These are phyloP conservation scores for Syritta pipiens DNA, from an alignment of 2,888 invertebrate genomes.

Conservation along the genomic window DNA sequence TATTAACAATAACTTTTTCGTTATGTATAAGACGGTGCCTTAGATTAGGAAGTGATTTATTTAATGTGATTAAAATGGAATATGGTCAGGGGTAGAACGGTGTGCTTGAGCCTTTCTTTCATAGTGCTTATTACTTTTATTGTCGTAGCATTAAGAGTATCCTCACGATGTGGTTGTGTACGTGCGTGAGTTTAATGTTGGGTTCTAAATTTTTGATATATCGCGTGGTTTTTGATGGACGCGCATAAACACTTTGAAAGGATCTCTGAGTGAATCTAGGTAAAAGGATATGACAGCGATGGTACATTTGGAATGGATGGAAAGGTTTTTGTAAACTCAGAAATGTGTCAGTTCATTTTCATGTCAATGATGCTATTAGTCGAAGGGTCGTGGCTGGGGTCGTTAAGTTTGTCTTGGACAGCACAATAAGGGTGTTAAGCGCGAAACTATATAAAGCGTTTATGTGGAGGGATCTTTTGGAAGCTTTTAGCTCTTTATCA, in stretches of 20 bases:
- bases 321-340: too few relatives aligned
- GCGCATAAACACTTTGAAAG: constrained; percentile 12
- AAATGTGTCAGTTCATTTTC: too few relatives aligned
- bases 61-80: constrained; percentile 50
- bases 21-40: constrained; percentile 14
- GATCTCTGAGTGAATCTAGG: neutral
- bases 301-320: neutral
- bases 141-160: constrained; percentile 34
- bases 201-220: constrained; percentile 32
- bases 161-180: neutral
- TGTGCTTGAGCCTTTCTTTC: constrained; percentile 35
- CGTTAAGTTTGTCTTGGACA: too few relatives aligned
- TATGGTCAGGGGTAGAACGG: constrained; percentile 1
- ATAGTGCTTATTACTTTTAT: constrained; percentile 55
- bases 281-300: neutral
- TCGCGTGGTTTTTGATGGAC: neutral
- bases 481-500: too few relatives aligned
- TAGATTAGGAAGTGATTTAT: constrained; percentile 56
- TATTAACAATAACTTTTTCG: constrained; percentile 35
- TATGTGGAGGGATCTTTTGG: too few relatives aligned
- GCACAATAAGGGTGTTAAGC: too few relatives aligned
- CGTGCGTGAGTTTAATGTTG: constrained; percentile 9
- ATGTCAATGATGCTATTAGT: neutral
- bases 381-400: too few relatives aligned
- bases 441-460: too few relatives aligned